These are phyloP conservation scores for Acanthiza pusilla DNA, from an alignment of 2,797 vertebrate genomes.

Conservation along the genomic window DNA sequence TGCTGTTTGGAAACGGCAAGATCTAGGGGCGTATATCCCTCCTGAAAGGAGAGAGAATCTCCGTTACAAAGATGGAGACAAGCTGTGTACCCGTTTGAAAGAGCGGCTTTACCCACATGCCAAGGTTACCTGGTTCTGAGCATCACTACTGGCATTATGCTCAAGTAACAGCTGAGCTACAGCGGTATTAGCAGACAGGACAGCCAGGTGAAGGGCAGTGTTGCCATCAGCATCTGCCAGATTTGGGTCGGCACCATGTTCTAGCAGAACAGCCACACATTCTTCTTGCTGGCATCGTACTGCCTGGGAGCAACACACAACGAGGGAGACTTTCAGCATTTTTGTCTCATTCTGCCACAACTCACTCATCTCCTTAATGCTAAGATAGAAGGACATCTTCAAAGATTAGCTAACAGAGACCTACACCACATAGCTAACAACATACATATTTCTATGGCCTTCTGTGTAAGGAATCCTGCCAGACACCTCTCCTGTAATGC, in stretches of 20 bases:
- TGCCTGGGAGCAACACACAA: not conserved
- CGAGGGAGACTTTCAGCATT: not conserved
- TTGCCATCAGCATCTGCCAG: not conserved
- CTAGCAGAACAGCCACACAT: not conserved
- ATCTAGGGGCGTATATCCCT: not conserved
- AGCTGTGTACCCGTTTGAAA: not conserved
- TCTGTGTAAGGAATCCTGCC: not conserved
- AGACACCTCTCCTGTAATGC: not conserved
- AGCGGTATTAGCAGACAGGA: not conserved
- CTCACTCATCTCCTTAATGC: not conserved
- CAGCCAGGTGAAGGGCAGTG: not conserved
- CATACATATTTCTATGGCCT: not conserved
- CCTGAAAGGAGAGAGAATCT: not conserved
- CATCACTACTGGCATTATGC: too few relatives aligned
- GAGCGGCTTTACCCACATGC: not conserved
- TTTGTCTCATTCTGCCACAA: not conserved
- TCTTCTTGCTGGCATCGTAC: not conserved
- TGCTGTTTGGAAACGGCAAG: not conserved
- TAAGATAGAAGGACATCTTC: not conserved
- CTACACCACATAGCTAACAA: accelerated
- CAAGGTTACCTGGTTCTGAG: not conserved
- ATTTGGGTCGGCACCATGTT: not conserved
- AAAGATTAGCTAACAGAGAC: not conserved
- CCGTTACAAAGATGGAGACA: not conserved
- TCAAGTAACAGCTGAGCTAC: not conserved